Percentiles rank a stretch among this genome's conserved stretches.
These are phyloP conservation scores for Monochamus alternatus DNA, from an alignment of 2,888 invertebrate genomes.

Conservation along the genomic window DNA sequence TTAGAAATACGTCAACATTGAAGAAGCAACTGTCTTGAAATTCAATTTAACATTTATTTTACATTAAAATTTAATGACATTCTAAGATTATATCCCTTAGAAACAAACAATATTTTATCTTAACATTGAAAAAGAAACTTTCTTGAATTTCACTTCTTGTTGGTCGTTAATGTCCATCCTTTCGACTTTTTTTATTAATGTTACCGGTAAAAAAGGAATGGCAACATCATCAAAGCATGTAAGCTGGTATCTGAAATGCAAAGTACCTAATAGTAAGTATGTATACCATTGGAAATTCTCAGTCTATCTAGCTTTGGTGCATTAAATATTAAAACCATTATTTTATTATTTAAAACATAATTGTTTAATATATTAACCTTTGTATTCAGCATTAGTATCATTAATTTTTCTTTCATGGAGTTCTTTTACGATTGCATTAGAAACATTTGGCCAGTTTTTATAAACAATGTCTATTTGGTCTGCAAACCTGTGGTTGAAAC, in stretches of 20 bases:
- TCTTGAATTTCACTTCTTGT: conserved; percentile 25
- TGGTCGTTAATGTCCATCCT: conserved; percentile 19
- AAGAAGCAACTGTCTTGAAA: conserved; percentile 13
- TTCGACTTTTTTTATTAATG: conserved; percentile 23
- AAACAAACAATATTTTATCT: conserved; percentile 1
- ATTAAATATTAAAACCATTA: conserved; percentile 1
- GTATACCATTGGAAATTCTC: background rate
- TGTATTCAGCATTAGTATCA: background rate
- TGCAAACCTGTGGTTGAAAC: conserved; percentile 26
- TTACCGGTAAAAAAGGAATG: conserved; percentile 22
- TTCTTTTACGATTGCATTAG: conserved; percentile 19
- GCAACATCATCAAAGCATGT: conserved; percentile 23
- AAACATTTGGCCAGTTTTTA: conserved; percentile 27
- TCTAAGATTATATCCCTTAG: background rate
- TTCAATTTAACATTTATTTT: conserved; percentile 2
- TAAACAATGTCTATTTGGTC: conserved; percentile 30
- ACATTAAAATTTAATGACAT: background rate
- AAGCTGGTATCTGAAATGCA: conserved; percentile 24
- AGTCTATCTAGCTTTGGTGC: background rate
- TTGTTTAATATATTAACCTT: conserved; percentile 10
- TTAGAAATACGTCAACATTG: conserved; percentile 6
- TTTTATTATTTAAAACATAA: background rate
- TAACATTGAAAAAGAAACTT: conserved; percentile 23
- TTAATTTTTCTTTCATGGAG: conserved; percentile 15
- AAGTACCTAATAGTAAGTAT: background rate